Conservation (phyloP, 2,888 invertebrate species). For the Troides aeacus region DNA sequence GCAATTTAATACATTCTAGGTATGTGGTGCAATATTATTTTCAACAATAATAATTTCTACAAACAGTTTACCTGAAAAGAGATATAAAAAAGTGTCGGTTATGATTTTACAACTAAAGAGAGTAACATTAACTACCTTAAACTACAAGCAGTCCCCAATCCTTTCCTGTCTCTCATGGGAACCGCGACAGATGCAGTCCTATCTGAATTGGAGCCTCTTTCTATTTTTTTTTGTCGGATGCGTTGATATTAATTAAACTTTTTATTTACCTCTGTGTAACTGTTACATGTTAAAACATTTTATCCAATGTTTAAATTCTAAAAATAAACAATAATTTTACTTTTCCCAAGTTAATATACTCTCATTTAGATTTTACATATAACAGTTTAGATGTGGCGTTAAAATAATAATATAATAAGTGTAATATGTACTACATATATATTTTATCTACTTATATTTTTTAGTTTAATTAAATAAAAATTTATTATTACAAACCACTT, state of each 20-base stretch:
- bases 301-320: neutral
- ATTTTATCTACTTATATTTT: too few species aligned
- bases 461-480: too few species aligned
- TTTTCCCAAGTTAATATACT: neutral
- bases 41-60: too few species aligned
- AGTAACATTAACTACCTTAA: conserved; percentile 31
- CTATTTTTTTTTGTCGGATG: conserved; percentile 31
- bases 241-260: neutral
- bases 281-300: neutral
- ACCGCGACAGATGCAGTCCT: conserved; percentile 67
- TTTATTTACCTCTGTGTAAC: neutral
- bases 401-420: too few species aligned
- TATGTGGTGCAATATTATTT: too few species aligned
- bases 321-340: too few species aligned
- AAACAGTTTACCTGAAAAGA: too few species aligned
- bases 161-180: conserved; percentile 70
- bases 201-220: conserved; percentile 60
- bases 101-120: conserved; percentile 32
- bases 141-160: conserved; percentile 50
- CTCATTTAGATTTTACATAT: neutral
- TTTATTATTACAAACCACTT: too few species aligned
- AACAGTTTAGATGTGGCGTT: too few species aligned
- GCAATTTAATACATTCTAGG: too few species aligned
- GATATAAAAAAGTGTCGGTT: conserved; percentile 24
- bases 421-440: too few species aligned